These are phyloP conservation scores for Conus canariensis DNA, from an alignment of 2,888 invertebrate species.

Conservation along the genomic window DNA sequence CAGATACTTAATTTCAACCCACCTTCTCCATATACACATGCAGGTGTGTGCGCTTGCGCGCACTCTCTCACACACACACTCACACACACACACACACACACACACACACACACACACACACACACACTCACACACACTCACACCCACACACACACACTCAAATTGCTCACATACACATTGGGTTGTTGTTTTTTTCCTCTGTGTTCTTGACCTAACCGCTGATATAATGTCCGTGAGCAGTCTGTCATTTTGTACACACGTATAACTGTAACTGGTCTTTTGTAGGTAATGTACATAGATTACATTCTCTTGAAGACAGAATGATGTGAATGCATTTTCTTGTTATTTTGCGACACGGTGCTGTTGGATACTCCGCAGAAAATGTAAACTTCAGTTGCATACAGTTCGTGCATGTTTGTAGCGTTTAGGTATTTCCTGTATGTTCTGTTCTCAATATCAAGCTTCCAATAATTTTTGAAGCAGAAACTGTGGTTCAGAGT, in stretches of 20 bases:
- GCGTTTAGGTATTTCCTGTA: neutral
- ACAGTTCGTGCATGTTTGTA: neutral
- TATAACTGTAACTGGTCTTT: neutral
- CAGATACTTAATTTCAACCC: too few species aligned
- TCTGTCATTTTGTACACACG: too few species aligned
- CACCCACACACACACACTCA: neutral
- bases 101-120: neutral
- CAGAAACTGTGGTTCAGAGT: neutral
- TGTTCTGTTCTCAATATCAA: slow-evolving; percentile 1
- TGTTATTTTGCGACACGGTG: neutral
- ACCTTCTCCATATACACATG: neutral
- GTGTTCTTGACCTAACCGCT: too few species aligned
- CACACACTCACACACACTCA: neutral
- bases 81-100: neutral
- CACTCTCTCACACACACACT: neutral
- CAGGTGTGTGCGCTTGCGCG: neutral
- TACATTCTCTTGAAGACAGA: neutral
- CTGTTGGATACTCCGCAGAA: neutral
- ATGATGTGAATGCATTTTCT: neutral
- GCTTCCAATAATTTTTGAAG: slow-evolving; percentile 16
- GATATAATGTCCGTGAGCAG: too few species aligned
- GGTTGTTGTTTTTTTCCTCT: too few species aligned
- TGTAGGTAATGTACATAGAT: neutral
- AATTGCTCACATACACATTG: neutral
- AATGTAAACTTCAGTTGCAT: neutral